Evolutionary conservation across 2,888 invertebrate species (phyloP).

Genomic region (Protophormia terraenovae): DNA sequence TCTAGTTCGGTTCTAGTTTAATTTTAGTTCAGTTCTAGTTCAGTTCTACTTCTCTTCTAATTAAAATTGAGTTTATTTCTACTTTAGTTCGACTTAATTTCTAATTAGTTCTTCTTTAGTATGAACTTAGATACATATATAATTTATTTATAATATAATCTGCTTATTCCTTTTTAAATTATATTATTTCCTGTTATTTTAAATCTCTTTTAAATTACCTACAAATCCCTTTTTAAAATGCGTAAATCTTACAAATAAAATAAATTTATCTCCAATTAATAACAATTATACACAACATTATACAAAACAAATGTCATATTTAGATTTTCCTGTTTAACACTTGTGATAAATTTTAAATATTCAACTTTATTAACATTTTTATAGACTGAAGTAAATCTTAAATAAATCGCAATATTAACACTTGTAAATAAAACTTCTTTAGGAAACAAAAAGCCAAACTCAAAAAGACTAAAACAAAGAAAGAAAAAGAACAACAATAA

Average conservation of each 20-base stretch:
- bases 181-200: background rate
- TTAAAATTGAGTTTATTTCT: background rate
- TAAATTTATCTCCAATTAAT: conserved; percentile 3
- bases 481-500: background rate
- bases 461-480: background rate
- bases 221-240: background rate
- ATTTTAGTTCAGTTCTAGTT: background rate
- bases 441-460: background rate
- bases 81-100: background rate
- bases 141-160: too few relatives aligned
- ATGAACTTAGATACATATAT: too few relatives aligned
- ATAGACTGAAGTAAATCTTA: background rate
- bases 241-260: background rate
- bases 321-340: background rate
- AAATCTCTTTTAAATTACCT: background rate
- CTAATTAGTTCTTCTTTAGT: background rate
- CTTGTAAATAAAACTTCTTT: conserved; percentile 18
- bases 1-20: background rate
- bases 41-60: background rate
- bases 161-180: too few relatives aligned
- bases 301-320: background rate
- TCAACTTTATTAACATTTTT: conserved; percentile 12
- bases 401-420: conserved; percentile 40
- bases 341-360: background rate
- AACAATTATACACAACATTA: conserved; percentile 15